Base-by-base conservation (phyloP, 2,888 invertebrate species). In the Zootermopsis nevadensis region DNA sequence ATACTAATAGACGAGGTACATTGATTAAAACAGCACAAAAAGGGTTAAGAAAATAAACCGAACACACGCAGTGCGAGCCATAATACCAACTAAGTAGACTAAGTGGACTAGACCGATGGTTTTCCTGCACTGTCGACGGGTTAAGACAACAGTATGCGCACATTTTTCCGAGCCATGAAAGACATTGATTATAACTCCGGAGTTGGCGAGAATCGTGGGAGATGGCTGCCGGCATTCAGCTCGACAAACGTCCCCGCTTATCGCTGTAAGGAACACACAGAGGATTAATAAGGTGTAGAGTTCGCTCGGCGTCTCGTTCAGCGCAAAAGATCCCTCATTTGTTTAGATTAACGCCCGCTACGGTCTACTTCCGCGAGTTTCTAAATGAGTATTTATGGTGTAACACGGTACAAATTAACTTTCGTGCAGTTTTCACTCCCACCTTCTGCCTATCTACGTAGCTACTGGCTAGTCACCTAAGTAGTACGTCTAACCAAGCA, bases 361-460 rank as follows among this genome's bases (percentile, higher is more conserved):
- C 60, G 60, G n/a, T 60, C 60, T 60, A n/a, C 60, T 60, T 60
- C 60, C 27, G 27, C 60, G 24, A n/a, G 24, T 60, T 69, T 30
- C 69, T 30, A 69, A 69, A 69, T 69, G 69, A 69, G 69, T 69
- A 69, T 69, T 69, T 69, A 69, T 69, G 69, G 69, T 33, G 69
- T 30, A 69, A 69, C 69, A 69, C 12, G 22, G 69, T 33, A 69
- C 69, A 69, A 69, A 69, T 69, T 69, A 69, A 69, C 69, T 33
- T 31, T 69, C 69, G 3, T 33, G 33, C 33, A 60, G 60, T 60
- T 60, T 27, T 10, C n/a, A 60, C n/a, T n/a, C 60, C 27, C n/a
- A 6, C 27, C 60, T 60, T 60, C 60, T 12, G n/a, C n/a, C 24
- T 10, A 60, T 60, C 27, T 60, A 60, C 60, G n/a, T 60, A 60